A percentile compares a stretch with the other conserved stretches of the same genome.
phyloP scores from a whole-genome alignment of 1,140 invertebrate species.

The Halyomorpha halys region DNA sequence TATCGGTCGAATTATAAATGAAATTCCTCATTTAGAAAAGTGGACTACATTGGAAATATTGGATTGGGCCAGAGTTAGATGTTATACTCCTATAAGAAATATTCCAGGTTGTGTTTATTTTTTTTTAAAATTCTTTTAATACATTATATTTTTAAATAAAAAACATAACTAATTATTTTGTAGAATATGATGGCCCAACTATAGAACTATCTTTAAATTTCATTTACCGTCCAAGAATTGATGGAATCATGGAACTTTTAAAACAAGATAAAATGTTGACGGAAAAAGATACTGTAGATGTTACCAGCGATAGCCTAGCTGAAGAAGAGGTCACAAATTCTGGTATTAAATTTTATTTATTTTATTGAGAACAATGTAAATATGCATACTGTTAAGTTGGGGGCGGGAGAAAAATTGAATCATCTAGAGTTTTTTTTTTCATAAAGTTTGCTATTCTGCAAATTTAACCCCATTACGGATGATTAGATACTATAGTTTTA shows the following conservation, averaged over 20 bases:
- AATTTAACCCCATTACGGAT: no score
- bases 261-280: no score
- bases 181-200: neutral
- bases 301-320: no score
- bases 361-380: neutral
- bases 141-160: neutral
- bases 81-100: conserved; percentile 11
- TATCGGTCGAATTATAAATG: neutral
- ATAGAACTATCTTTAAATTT: neutral
- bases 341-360: no score
- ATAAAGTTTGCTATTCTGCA: no score
- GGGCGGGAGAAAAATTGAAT: no score
- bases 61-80: conserved; percentile 8
- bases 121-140: neutral
- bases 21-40: neutral
- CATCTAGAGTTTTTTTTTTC: no score
- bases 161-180: neutral
- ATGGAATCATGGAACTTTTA: neutral
- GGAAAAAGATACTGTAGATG: no score
- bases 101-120: neutral
- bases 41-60: conserved; percentile 4
- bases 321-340: no score
- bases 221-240: neutral
- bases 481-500: no score
- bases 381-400: no score